Conservation (phyloP, 2,113 vertebrate species). For the Sceloporus undulatus region DNA sequence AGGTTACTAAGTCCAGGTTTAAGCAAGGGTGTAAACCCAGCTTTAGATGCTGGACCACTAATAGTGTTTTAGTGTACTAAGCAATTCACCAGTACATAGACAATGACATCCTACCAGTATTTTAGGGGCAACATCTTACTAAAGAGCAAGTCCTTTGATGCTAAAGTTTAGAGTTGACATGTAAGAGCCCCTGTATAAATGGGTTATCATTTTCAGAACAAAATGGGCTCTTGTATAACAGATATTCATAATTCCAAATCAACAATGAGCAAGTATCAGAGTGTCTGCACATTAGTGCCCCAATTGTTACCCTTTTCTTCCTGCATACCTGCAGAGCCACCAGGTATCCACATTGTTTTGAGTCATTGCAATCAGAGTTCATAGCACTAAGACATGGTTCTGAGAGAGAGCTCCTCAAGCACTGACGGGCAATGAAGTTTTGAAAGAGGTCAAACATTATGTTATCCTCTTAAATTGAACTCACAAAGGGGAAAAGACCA, state of each 20-base stretch:
- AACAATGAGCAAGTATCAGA: background rate
- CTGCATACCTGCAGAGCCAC: background rate
- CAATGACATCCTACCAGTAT: background rate
- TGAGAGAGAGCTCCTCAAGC: background rate
- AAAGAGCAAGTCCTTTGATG: background rate
- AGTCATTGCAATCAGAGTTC: background rate
- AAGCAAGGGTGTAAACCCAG: background rate
- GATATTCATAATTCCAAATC: slow-evolving; percentile 1
- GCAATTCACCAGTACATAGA: background rate
- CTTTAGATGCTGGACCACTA: background rate
- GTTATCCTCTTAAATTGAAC: background rate
- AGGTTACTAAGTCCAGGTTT: background rate
- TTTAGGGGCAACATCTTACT: background rate
- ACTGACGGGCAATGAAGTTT: background rate
- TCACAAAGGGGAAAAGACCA: slow-evolving; percentile 14
- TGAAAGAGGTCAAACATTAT: slow-evolving; percentile 1
- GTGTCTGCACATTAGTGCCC: background rate
- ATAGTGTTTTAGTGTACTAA: background rate
- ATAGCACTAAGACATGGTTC: background rate
- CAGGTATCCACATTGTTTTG: background rate
- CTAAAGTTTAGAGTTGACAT: background rate
- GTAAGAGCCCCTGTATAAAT: slow-evolving; percentile 46
- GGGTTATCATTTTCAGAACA: slow-evolving; percentile 44
- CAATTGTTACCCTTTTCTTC: background rate
- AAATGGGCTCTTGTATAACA: slow-evolving; percentile 61